Evolutionary conservation across 2,888 invertebrate genomes (phyloP).

Genomic region (Tuberolachnus salignus): DNA sequence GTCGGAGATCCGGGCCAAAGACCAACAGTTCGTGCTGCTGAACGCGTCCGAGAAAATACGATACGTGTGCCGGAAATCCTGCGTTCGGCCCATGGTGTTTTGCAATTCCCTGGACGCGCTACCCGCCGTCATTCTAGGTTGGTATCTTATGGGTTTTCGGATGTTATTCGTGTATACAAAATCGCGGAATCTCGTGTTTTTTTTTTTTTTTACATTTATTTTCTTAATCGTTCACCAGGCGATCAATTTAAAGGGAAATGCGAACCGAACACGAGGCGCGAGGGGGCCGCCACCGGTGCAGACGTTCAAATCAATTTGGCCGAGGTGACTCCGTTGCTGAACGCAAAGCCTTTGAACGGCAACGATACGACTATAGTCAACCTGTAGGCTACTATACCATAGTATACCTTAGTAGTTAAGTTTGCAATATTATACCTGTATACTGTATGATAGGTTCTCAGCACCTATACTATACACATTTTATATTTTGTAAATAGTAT

Average conservation of each 20-base stretch:
- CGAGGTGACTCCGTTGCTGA: constrained; percentile 28
- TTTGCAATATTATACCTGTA: too few species aligned
- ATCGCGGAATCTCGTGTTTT: too few species aligned
- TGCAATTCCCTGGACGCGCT: constrained; percentile 48
- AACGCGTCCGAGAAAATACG: constrained; percentile 52
- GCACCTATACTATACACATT: too few species aligned
- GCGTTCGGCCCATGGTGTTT: constrained; percentile 33
- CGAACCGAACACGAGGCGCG: not conserved
- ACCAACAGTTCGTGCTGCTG: constrained; percentile 21
- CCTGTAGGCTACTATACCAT: not conserved
- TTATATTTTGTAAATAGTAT: not conserved
- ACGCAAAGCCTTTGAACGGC: not conserved
- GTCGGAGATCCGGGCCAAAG: constrained; percentile 28
- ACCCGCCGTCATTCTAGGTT: constrained; percentile 23
- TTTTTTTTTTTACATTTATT: too few species aligned
- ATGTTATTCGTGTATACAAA: too few species aligned
- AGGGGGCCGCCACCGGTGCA: not conserved
- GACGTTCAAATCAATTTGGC: constrained; percentile 19
- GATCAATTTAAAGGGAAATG: constrained; percentile 19
- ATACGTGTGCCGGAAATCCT: constrained; percentile 38
- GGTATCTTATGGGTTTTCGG: not conserved
- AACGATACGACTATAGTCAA: constrained; percentile 9
- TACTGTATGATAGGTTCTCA: too few species aligned
- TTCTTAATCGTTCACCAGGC: not conserved
- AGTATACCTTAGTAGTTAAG: too few species aligned